These are phyloP conservation scores for Leptodactylus fallax DNA, from an alignment of 2,797 vertebrate species.

Conservation along the genomic window DNA sequence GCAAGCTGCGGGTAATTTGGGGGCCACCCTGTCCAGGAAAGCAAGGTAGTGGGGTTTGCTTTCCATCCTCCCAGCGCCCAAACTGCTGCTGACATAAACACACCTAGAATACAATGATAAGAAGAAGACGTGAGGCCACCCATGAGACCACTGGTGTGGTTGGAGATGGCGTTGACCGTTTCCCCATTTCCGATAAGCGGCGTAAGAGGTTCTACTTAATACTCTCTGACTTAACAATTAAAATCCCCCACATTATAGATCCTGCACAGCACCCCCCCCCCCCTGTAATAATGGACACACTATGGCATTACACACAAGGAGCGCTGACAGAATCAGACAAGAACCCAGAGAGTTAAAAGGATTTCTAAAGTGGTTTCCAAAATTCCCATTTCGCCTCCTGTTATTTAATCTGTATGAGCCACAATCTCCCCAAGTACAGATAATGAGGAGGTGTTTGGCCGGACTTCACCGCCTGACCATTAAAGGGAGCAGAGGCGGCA, in stretches of 20 bases:
- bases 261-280: no score
- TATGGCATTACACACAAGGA: no score
- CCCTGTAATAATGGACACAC: background rate
- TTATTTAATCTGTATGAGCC: background rate
- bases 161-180: background rate
- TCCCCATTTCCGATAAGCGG: background rate
- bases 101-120: slow-evolving; percentile 74
- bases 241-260: no score
- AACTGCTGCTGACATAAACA: slow-evolving; percentile 89
- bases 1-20: slow-evolving; percentile 75
- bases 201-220: background rate
- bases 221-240: no score
- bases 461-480: background rate
- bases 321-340: background rate
- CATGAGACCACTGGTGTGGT: background rate
- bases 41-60: slow-evolving; percentile 76
- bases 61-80: slow-evolving; percentile 84
- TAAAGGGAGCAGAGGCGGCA: background rate
- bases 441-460: background rate
- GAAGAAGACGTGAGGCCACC: background rate
- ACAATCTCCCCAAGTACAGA: background rate
- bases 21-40: slow-evolving; percentile 77
- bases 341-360: no score
- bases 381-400: background rate
- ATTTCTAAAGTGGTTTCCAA: no score